Evolutionary conservation across 2,113 vertebrate species (phyloP).

Genomic region (Aleadryas rufinucha): DNA sequence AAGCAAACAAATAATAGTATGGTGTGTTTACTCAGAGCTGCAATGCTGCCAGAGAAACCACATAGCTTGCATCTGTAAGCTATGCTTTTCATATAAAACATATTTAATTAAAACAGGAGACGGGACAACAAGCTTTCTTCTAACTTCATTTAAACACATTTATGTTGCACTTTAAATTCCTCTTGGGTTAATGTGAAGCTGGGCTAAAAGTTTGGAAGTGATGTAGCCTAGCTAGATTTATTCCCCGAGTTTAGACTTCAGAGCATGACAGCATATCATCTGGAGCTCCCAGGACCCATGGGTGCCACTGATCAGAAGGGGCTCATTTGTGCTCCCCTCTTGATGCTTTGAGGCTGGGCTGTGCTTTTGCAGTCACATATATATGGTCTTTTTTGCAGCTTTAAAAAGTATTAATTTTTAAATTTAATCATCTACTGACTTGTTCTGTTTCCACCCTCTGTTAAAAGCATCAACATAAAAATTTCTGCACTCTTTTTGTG

Average conservation of each 20-base stretch:
- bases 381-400: background rate
- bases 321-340: background rate
- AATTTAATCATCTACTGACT: background rate
- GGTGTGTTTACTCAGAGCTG: slow-evolving; percentile 68
- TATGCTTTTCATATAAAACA: slow-evolving; percentile 68
- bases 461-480: background rate
- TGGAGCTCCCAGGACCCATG: background rate
- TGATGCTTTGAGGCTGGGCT: background rate
- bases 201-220: slow-evolving; percentile 45
- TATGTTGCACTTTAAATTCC: slow-evolving; percentile 64
- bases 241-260: background rate
- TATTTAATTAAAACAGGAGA: slow-evolving; percentile 76
- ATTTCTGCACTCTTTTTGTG: background rate
- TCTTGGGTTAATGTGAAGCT: slow-evolving; percentile 44
- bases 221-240: slow-evolving; percentile 13
- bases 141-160: slow-evolving; percentile 68
- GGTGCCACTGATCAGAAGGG: fast-evolving
- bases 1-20: slow-evolving; percentile 77
- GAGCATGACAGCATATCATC: background rate
- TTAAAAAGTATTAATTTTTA: background rate
- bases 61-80: slow-evolving; percentile 70
- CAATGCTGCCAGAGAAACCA: slow-evolving; percentile 69
- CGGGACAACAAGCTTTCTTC: slow-evolving; percentile 65
- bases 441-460: background rate
- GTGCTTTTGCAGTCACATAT: background rate